Percentiles rank a stretch among this genome's conserved stretches.
Conservation (phyloP, 2,888 invertebrate species). For the Ormyrus pomaceus region DNA sequence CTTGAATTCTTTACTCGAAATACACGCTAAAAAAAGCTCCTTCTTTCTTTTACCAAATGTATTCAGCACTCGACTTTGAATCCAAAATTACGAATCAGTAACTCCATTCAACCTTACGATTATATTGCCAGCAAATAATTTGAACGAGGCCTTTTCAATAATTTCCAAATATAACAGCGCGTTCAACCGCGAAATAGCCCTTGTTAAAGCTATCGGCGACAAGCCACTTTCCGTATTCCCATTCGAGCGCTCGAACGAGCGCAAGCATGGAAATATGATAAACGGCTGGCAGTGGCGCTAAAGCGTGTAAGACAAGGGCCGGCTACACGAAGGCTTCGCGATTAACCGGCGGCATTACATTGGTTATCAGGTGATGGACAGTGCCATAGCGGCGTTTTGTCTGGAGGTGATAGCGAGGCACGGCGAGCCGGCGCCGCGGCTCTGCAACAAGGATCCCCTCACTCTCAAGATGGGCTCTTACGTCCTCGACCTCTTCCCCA, state of each 20-base stretch:
- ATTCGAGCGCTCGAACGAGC: no score
- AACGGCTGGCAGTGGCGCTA: no score
- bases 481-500: conserved; percentile 96
- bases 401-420: conserved; percentile 97
- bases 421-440: conserved; percentile 94
- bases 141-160: no score
- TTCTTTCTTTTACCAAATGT: no score
- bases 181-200: no score
- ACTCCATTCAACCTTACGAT: no score
- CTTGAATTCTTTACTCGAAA: neutral
- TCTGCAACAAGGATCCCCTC: conserved; percentile 99
- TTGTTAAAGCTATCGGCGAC: no score
- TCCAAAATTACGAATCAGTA: no score
- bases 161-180: no score
- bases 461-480: conserved; percentile 98
- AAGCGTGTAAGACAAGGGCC: neutral
- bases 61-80: no score
- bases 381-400: conserved; percentile 97
- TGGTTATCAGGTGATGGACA: conserved; percentile 85
- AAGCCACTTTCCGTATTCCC: no score
- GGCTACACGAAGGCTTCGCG: neutral
- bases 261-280: neutral
- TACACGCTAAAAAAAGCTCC: neutral
- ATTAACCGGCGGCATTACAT: neutral
- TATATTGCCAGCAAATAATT: no score